These are phyloP conservation scores for Gambelia wislizenii DNA, from an alignment of 2,797 vertebrate genomes.

Conservation along the genomic window DNA sequence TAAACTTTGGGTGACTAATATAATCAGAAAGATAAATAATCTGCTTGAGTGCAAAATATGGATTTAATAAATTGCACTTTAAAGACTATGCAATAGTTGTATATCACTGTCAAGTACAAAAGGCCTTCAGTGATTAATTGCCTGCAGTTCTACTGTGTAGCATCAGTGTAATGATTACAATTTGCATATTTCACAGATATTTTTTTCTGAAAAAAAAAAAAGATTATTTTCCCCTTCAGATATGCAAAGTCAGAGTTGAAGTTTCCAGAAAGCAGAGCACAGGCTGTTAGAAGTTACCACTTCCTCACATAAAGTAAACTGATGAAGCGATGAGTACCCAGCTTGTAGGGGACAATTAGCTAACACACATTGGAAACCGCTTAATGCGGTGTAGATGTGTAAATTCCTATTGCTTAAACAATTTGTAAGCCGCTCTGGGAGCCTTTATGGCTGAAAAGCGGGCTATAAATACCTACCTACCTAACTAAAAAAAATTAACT, in stretches of 20 bases:
- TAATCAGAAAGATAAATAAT: constrained; percentile 79
- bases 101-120: constrained; percentile 68
- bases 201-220: constrained; percentile 35
- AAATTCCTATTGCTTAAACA: too few relatives aligned
- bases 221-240: constrained; percentile 34
- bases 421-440: too few relatives aligned
- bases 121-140: constrained; percentile 29
- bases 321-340: too few relatives aligned
- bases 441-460: too few relatives aligned
- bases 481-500: too few relatives aligned
- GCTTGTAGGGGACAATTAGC: too few relatives aligned
- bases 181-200: neutral
- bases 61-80: constrained; percentile 70
- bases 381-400: too few relatives aligned
- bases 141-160: constrained; percentile 17
- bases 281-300: neutral
- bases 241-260: neutral
- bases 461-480: too few relatives aligned
- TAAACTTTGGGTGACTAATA: constrained; percentile 71
- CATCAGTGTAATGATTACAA: constrained; percentile 36
- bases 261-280: neutral
- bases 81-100: constrained; percentile 45
- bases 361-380: too few relatives aligned
- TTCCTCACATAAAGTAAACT: too few relatives aligned
- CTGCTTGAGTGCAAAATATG: constrained; percentile 65